Evolutionary conservation across 2,113 vertebrate species (phyloP).

Genomic region (Gopherus evgoodei): DNA sequence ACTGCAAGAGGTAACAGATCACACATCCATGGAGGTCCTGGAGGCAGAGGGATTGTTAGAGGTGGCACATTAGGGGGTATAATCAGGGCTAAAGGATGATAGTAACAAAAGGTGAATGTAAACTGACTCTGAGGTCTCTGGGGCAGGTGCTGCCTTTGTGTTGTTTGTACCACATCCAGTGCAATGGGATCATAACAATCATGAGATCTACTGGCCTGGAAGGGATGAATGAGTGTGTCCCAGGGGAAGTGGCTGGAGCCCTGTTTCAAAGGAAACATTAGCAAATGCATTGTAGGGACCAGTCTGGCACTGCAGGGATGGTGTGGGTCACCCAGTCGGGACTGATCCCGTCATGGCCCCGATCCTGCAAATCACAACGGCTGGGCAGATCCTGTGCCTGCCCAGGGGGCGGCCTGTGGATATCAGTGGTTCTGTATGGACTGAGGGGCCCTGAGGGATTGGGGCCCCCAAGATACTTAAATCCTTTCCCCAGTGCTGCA

Average conservation of each 20-base stretch:
- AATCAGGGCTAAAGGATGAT: not conserved
- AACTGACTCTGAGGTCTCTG: not conserved
- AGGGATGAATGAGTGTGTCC: not conserved
- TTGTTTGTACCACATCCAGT: not conserved
- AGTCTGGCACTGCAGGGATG: too few species aligned
- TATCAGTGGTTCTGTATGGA: too few species aligned
- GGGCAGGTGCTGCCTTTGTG: not conserved
- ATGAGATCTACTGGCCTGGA: not conserved
- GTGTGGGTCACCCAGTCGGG: not conserved
- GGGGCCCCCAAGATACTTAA: too few species aligned
- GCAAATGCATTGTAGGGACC: not conserved
- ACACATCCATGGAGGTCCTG: not conserved
- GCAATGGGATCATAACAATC: not conserved
- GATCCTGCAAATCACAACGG: not conserved
- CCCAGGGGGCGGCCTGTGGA: too few species aligned
- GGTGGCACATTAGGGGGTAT: not conserved
- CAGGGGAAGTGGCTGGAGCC: not conserved
- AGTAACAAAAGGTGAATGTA: not conserved
- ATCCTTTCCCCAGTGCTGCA: too few species aligned
- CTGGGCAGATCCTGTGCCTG: too few species aligned
- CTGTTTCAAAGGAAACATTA: not conserved
- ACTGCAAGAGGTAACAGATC: not conserved
- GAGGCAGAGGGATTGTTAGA: not conserved
- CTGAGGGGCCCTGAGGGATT: too few species aligned
- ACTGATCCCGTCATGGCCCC: not conserved